Base-by-base conservation (phyloP, 2,797 vertebrate species). In the Rallus crepitans region DNA sequence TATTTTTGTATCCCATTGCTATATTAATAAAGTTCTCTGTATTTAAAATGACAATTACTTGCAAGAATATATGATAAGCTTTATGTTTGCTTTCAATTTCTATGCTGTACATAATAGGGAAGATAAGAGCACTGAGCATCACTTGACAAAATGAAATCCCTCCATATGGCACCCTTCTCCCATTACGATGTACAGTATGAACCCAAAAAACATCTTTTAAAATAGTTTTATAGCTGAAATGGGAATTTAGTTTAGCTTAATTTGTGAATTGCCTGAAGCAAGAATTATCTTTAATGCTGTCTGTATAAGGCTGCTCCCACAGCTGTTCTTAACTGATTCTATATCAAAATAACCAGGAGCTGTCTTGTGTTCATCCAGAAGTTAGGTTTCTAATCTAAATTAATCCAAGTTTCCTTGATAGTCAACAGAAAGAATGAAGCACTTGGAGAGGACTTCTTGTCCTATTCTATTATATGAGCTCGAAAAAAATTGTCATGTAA, bases 181-280 rank as follows among this genome's bases (percentile, higher is more conserved):
- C 82, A 88, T 95, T 94, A 90, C 76, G 66, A 83, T 89, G 31
- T 91, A 60, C 80, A 91, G 91, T 89, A 92, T 93, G 80, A 93
- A 93, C 73, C 47, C 80, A 52, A 82, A 95, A 93, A 90, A 24
- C 70, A 84, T 96, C 50, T 94, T 96, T 92, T 88, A 82, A 92
- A 93, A 90, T 88, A 84, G 66, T 94, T 94, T 80, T 87, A 80
- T 85, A 82, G 81, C 60, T 92, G 90, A 87, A 95, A 94, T 80
- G 81, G 75, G 81, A 80, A 78, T 95, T 94, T 92, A 95, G 86
- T 94, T 95, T 90, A 92, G 88, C 90, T 93, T 95, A 94, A 94
- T 94, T 97, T 87, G 90, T 95, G 94, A 94, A 94, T 89, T 94
- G 93, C 96, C 90, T 87, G 75, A 89, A 90, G 93, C 83, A 93